These are phyloP conservation scores for Meta bourneti DNA, from an alignment of 2,888 invertebrate genomes.

Conservation along the genomic window DNA sequence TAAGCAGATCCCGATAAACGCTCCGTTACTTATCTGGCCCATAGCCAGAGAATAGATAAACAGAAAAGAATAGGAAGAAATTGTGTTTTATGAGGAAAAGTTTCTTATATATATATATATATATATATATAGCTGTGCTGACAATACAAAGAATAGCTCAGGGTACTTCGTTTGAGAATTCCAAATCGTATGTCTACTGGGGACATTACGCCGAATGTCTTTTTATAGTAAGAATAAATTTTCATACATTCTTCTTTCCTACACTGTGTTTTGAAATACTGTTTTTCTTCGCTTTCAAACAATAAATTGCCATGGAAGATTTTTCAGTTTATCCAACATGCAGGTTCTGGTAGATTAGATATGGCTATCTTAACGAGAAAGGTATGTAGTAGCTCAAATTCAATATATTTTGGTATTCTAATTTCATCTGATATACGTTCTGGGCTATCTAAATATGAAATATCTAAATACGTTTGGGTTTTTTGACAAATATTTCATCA, in stretches of 20 bases:
- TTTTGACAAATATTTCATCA: too few species aligned
- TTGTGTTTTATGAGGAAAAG: conserved; percentile 54
- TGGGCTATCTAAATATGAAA: too few species aligned
- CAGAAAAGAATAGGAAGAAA: conserved; percentile 37
- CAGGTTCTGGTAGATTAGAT: too few species aligned
- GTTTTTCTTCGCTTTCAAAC: conserved; percentile 8
- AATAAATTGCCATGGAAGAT: background rate
- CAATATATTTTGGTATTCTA: too few species aligned
- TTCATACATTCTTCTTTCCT: conserved; percentile 42
- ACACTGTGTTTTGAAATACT: conserved; percentile 25
- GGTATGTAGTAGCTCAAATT: too few species aligned
- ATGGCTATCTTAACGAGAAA: too few species aligned
- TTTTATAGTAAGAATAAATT: conserved; percentile 69
- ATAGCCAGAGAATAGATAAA: conserved; percentile 44
- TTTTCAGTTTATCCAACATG: background rate
- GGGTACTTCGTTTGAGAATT: conserved; percentile 52
- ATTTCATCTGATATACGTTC: too few species aligned
- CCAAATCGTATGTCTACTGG: conserved; percentile 59
- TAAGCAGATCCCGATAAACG: conserved; percentile 56
- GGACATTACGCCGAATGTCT: conserved; percentile 60
- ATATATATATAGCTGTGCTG: conserved; percentile 32
- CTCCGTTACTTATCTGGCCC: conserved; percentile 48
- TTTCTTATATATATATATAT: conserved; percentile 13
- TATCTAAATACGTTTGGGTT: too few species aligned
- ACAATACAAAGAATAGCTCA: conserved; percentile 55